phyloP scores from a whole-genome alignment of 2,113 vertebrate genomes.

The Leiothrix lutea region DNA sequence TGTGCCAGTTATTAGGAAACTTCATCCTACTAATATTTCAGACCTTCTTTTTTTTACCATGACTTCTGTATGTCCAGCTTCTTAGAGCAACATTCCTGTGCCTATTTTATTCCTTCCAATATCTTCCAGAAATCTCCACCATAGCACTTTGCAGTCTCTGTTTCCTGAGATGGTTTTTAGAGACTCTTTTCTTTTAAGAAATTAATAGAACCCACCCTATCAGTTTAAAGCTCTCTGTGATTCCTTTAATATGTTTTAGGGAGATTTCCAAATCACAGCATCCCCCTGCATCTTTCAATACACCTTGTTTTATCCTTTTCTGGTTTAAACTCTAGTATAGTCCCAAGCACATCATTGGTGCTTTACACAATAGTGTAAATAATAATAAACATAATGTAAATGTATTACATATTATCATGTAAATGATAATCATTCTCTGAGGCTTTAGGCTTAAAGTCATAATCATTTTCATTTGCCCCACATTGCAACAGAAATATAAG shows the following conservation, averaged over 20 bases:
- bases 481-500: background rate
- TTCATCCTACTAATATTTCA: background rate
- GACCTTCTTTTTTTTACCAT: background rate
- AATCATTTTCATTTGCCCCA: background rate
- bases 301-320: background rate
- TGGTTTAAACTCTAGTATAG: background rate
- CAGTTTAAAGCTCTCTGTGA: background rate
- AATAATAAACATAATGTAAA: no score
- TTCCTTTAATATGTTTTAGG: background rate
- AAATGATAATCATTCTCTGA: background rate
- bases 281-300: background rate
- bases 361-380: background rate
- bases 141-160: background rate
- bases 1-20: background rate
- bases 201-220: background rate
- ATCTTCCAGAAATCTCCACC: background rate
- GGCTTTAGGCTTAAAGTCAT: background rate
- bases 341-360: background rate
- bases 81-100: background rate
- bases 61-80: background rate
- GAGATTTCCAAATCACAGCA: background rate
- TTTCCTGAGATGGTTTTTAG: background rate
- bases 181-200: background rate
- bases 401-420: no score
- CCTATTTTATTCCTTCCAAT: background rate